phyloP scores from a whole-genome alignment of 2,797 vertebrate genomes.

The Acropternis orthonyx region DNA sequence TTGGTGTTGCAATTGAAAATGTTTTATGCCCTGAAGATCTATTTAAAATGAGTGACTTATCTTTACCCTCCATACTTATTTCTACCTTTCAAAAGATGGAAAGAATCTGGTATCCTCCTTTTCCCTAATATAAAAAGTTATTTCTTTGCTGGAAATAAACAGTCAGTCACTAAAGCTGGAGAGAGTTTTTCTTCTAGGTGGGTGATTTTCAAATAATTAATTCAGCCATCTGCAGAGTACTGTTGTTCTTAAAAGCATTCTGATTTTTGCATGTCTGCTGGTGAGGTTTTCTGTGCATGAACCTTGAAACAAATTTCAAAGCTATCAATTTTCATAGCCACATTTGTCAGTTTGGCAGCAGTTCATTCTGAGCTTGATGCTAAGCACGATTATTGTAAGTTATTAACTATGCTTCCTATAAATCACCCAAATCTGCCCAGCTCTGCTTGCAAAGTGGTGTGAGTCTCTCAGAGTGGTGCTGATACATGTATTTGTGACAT shows the following conservation, averaged over 20 bases:
- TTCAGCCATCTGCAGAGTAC: neutral
- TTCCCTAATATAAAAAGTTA: neutral
- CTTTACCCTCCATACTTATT: neutral
- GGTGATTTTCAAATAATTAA: neutral
- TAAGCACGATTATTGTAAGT: conserved; percentile 41
- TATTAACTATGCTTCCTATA: neutral
- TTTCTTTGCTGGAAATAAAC: neutral
- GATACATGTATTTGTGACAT: neutral
- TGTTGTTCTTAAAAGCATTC: neutral
- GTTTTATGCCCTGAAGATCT: neutral
- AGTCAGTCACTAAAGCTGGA: neutral
- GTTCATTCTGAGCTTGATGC: conserved; percentile 36
- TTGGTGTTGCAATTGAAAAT: neutral
- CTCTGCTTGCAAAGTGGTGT: conserved; percentile 3
- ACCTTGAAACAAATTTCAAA: conserved; percentile 42
- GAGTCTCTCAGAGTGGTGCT: neutral
- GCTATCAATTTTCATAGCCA: conserved; percentile 11
- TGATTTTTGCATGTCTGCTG: neutral
- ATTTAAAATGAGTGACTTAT: neutral
- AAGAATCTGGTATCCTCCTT: neutral
- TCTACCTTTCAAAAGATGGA: neutral
- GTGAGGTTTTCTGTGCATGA: neutral
- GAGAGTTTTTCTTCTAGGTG: neutral
- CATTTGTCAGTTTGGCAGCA: conserved; percentile 37
- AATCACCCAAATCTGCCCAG: neutral